Evolutionary conservation across 1,140 invertebrate genomes (phyloP).

Genomic region (Drosophila bocqueti): DNA sequence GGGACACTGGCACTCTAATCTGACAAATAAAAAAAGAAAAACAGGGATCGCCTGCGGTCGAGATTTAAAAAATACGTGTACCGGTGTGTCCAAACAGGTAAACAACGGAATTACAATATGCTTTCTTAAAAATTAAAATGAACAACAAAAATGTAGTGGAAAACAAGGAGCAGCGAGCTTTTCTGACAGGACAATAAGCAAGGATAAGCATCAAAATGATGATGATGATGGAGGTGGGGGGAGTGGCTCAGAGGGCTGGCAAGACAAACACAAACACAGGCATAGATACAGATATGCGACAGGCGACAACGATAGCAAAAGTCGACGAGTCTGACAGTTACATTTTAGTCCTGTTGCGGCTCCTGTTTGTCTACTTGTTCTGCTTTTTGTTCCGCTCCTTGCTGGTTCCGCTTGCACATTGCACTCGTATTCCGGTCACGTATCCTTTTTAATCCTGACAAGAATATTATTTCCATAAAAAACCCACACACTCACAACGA

Average conservation of each 20-base stretch:
- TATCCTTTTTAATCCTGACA: conserved; percentile 84
- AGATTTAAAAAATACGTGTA: conserved; percentile 65
- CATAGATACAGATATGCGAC: conserved; percentile 40
- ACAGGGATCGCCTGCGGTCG: conserved; percentile 59
- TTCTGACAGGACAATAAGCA: conserved; percentile 77
- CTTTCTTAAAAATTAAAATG: conserved; percentile 80
- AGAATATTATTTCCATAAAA: conserved; percentile 85
- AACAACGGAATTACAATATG: conserved; percentile 82
- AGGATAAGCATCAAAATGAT: conserved; percentile 69
- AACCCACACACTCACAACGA: conserved; percentile 25
- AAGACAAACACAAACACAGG: conserved; percentile 55
- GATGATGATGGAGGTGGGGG: conserved; percentile 35
- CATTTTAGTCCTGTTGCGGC: conserved; percentile 55
- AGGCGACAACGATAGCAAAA: conserved; percentile 65
- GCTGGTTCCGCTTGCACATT: conserved; percentile 52
- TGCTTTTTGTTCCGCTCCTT: conserved; percentile 33
- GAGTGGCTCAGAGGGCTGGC: conserved; percentile 26
- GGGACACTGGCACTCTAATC: conserved; percentile 59
- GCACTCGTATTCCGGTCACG: conserved; percentile 80
- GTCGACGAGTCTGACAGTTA: conserved; percentile 60
- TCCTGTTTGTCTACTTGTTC: conserved; percentile 42
- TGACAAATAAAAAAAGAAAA: conserved; percentile 38
- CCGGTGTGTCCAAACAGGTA: conserved; percentile 56
- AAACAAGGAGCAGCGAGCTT: conserved; percentile 27
- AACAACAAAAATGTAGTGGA: conserved; percentile 29